Evolutionary conservation across 2,113 vertebrate species (phyloP), one percentile per base, ranked within the genome.

Genomic region (Pipra filicauda): DNA sequence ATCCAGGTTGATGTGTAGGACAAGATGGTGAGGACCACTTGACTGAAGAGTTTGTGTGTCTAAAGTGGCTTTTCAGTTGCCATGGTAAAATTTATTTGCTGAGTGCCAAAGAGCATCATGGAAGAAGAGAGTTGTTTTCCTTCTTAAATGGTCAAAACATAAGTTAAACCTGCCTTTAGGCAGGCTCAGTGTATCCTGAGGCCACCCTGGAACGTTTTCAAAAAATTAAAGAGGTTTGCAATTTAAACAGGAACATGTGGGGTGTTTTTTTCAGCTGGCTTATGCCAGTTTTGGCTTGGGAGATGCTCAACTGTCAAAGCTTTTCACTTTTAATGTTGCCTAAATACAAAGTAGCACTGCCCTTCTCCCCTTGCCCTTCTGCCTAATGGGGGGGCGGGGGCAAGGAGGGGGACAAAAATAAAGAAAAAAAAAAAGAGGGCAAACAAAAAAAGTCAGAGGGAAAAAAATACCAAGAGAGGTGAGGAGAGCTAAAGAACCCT

Each of bases 71-170:
- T 87, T 84, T 27, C 37, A 51, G 73, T 70, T 80, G 21, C 73
- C 39, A 57, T 61, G 22, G 67, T 62, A 80, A 51, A 70, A 49
- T 80, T 41, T 74, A 43, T 74, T 88, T 90, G 59, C 75, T 24
- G n/a, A 83, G 37, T 91, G 44, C 37, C 44, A 43, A 55, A 91
- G 76, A 11, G 76, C 41, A 71, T n/a, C 0, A 2, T 54, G 31
- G 55, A 62, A 54, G 44, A 76, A 52, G 19, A 86, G 19, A 72
- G 37, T 54, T 92, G 55, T 89, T 95, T 87, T 67, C 62, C 52
- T 83, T 82, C 64, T 89, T 71, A 91, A 95, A 44, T 54, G 64
- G 55, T 69, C 72, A 83, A 91, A 97, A 81, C 22, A 14, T 44
- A 88, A 95, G 39, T 65, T 74, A 85, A 94, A 77, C 35, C 51